A percentile compares a stretch with the other conserved stretches of the same genome.
phyloP scores from a whole-genome alignment of 2,113 vertebrate genomes.

The Rostratula benghalensis region DNA sequence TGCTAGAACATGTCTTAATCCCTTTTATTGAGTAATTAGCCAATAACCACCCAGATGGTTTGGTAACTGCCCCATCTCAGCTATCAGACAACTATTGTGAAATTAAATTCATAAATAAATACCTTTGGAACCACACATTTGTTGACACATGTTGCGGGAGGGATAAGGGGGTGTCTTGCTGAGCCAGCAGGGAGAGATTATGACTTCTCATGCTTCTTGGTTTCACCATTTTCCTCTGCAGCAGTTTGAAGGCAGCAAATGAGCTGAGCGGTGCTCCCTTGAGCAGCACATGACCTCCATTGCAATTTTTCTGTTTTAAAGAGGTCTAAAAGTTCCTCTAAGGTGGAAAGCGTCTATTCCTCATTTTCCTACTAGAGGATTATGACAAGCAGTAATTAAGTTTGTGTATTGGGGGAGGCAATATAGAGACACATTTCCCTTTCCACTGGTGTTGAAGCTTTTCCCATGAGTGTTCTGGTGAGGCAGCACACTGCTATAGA shows the following conservation, averaged over 20 bases:
- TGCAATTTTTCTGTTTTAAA: background rate
- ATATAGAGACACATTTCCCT: background rate
- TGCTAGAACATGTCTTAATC: background rate
- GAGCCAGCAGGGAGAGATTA: background rate
- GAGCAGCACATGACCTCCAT: fast-evolving
- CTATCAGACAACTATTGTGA: background rate
- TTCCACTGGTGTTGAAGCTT: background rate
- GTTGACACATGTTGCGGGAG: background rate
- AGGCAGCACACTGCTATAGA: background rate
- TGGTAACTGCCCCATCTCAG: background rate
- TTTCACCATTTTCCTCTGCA: background rate
- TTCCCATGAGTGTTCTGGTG: background rate
- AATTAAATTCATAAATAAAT: background rate
- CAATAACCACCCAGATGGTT: background rate
- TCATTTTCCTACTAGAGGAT: background rate
- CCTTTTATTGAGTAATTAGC: background rate
- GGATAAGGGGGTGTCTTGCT: background rate
- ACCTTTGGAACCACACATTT: background rate
- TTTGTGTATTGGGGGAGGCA: background rate
- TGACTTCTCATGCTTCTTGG: background rate
- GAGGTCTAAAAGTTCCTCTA: background rate
- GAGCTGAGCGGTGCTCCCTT: background rate
- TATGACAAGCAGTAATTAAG: background rate
- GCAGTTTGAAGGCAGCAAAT: background rate
- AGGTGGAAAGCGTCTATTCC: background rate